phyloP scores from a whole-genome alignment of 2,113 vertebrate genomes.

The Sterrhoptilus dennistouni region DNA sequence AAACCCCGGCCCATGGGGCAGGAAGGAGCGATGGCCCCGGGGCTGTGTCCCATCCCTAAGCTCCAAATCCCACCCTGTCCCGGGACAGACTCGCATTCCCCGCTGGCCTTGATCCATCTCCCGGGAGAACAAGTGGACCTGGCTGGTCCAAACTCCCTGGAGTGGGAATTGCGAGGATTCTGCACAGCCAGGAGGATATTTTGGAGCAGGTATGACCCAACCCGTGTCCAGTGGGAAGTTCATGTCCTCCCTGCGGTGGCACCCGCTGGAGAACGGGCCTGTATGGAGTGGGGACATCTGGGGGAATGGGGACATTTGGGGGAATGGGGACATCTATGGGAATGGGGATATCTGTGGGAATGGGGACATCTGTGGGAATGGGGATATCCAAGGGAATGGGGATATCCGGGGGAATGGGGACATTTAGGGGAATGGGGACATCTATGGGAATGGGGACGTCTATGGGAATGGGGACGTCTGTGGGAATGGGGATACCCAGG shows the following conservation, averaged over 20 bases:
- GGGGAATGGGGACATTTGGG: no score
- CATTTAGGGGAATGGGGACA: no score
- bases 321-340: no score
- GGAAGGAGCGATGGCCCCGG: not conserved
- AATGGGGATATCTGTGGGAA: no score
- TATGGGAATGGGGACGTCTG: no score
- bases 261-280: not conserved
- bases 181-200: not conserved
- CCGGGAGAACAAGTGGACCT: not conserved
- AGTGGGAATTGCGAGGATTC: not conserved
- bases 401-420: no score
- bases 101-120: not conserved
- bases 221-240: not conserved
- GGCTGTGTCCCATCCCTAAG: not conserved
- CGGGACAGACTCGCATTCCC: fast-evolving
- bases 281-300: not conserved
- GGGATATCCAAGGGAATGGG: no score
- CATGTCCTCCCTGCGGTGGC: not conserved
- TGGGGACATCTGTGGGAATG: no score
- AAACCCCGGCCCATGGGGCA: not conserved
- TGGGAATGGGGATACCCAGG: no score
- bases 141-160: fast-evolving
- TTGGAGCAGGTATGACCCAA: not conserved
- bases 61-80: fast-evolving
- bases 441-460: no score